These are phyloP conservation scores for Elachura formosa DNA, from an alignment of 2,113 vertebrate genomes.

Conservation along the genomic window DNA sequence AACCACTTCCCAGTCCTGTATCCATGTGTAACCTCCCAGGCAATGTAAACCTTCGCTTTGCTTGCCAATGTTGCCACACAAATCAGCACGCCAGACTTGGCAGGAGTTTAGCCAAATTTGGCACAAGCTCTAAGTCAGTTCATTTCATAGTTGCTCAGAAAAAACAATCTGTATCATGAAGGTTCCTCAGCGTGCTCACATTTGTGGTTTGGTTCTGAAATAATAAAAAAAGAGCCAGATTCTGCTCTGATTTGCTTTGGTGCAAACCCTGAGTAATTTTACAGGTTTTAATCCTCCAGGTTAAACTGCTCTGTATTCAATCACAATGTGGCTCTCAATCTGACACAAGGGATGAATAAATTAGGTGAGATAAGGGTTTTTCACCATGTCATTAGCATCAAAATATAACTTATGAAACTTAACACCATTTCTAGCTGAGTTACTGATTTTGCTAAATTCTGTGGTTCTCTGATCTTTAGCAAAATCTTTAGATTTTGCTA, in stretches of 20 bases:
- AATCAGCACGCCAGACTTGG: slow-evolving; percentile 35
- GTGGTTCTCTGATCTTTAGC: too few relatives aligned
- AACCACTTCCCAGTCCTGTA: background rate
- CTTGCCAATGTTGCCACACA: slow-evolving; percentile 45
- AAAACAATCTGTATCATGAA: slow-evolving; percentile 37
- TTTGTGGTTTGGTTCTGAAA: background rate
- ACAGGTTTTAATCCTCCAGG: background rate
- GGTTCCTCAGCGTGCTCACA: background rate
- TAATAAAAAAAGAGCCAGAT: background rate
- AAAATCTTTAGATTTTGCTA: background rate
- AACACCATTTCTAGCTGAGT: background rate
- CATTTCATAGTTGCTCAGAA: slow-evolving; percentile 29
- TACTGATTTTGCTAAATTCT: background rate
- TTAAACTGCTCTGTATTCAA: background rate
- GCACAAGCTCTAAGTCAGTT: slow-evolving; percentile 8
- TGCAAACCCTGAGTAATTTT: background rate
- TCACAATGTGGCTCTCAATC: background rate
- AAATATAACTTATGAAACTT: background rate
- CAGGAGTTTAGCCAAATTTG: background rate
- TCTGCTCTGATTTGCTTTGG: background rate
- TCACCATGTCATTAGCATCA: background rate
- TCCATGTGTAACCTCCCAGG: background rate
- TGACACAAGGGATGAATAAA: background rate
- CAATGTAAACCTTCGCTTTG: background rate
- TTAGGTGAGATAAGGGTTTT: background rate